Percentiles rank a stretch among this genome's conserved stretches.
phyloP scores from a whole-genome alignment of 2,113 vertebrate genomes.

The Lagenorhynchus albirostris region DNA sequence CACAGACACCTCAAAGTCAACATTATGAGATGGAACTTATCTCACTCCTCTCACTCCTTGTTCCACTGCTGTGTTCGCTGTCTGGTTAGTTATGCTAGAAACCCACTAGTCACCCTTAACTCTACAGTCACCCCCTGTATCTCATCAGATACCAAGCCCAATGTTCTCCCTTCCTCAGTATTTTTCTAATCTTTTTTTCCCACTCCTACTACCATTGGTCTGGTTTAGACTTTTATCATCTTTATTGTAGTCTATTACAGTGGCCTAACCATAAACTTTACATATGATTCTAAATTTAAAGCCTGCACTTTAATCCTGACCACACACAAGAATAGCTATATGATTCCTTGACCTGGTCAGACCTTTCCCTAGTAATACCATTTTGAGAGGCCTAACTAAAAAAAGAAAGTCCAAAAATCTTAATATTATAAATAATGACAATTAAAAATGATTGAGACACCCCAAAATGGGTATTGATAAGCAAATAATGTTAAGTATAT shows the following conservation, averaged over 20 bases:
- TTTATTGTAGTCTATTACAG: not conserved
- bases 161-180: not conserved
- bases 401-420: not conserved
- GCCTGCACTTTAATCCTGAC: not conserved
- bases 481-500: not conserved
- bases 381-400: not conserved
- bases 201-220: not conserved
- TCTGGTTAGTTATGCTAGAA: not conserved
- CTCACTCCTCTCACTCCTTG: not conserved
- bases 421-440: not conserved
- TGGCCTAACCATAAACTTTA: slow-evolving; percentile 10
- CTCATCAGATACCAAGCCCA: not conserved
- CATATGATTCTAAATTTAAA: slow-evolving; percentile 10
- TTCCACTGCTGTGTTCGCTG: not conserved
- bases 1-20: not conserved
- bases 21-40: not conserved
- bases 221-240: not conserved
- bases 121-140: not conserved
- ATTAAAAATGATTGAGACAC: not conserved
- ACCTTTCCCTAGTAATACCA: not conserved
- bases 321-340: not conserved
- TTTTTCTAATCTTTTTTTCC: not conserved
- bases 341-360: not conserved
- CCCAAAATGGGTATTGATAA: not conserved
- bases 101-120: not conserved